These are phyloP conservation scores for Mimachlamys varia DNA, from an alignment of 2,888 invertebrate species.

Conservation along the genomic window DNA sequence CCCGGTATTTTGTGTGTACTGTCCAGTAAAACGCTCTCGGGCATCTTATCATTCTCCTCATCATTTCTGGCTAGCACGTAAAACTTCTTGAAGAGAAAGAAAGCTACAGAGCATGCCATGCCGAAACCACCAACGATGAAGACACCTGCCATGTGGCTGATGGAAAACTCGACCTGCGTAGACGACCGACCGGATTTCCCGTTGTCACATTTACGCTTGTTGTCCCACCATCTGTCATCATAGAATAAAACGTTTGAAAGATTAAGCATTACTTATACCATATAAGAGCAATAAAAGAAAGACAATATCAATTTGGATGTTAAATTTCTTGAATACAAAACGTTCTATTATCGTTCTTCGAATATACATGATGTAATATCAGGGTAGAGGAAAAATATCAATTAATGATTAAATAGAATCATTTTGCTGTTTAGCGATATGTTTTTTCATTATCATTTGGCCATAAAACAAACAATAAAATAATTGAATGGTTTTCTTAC, in stretches of 20 bases:
- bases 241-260: background rate
- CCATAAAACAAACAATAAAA: too few species aligned
- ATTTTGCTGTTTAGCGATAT: too few species aligned
- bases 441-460: too few species aligned
- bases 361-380: too few species aligned
- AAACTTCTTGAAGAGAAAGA: constrained; percentile 74
- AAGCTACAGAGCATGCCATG: constrained; percentile 65
- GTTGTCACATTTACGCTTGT: constrained; percentile 68
- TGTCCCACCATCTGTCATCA: constrained; percentile 74
- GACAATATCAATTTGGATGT: background rate
- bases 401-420: too few species aligned
- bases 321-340: too few species aligned
- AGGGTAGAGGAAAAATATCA: too few species aligned
- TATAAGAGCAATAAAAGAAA: background rate
- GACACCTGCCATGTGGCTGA: constrained; percentile 74
- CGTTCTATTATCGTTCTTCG: too few species aligned
- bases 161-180: constrained; percentile 65
- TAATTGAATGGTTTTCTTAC: too few species aligned
- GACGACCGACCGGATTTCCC: constrained; percentile 58
- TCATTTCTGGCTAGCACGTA: constrained; percentile 60
- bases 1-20: background rate
- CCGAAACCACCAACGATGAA: constrained; percentile 74
- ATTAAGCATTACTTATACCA: background rate
- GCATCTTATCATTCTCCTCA: constrained; percentile 38
- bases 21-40: constrained; percentile 38